Base-by-base conservation (phyloP, 2,113 vertebrate species). In the Picathartes gymnocephalus region DNA sequence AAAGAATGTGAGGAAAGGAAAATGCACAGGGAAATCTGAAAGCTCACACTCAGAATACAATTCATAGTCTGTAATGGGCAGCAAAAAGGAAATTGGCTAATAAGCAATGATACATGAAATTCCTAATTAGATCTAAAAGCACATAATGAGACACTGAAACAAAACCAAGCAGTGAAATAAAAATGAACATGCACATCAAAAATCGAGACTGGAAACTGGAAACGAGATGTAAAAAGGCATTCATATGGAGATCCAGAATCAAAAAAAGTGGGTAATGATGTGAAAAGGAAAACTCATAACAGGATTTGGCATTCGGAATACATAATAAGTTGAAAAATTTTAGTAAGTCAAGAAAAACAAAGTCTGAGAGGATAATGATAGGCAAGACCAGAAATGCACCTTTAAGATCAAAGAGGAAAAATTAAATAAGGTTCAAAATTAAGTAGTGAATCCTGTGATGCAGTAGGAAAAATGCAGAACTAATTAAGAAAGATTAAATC, bases 101-200 rank as follows among this genome's bases (percentile, higher is more conserved):
- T 95, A 90, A 92, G 42, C 2, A 3, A 93, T 93, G 90, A 94
- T 86, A 92, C 79, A 93, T 95, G 72, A 93, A 88, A 95, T 69
- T 95, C 56, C 79, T 96, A 96, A 97, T 97, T 88, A 86, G 68
- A 95, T 96, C 82, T 84, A 90, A 95, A 92, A 92, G 71, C 53
- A 86, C 88, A 57, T 80, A 92, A 95, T 94, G 79, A 96, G 90
- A 78, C 1, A 2, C 48, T 86, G 69, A 96, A 92, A 37, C 37
- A 92, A 96, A 93, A 93, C 45, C 74, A 65, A 94, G 54, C 79
- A 70, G 58, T 73, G 47, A 88, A 92, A 90, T 90, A 83, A 86
- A 93, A 92, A 88, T 82, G 58, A 94, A 82, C 42, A 77, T 1
- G 37, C 66, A 86, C 25, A 65, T 78, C 45, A 86, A 93, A 96